Conservation (phyloP, 2,888 invertebrate species). For the Euplagia quadripunctaria region DNA sequence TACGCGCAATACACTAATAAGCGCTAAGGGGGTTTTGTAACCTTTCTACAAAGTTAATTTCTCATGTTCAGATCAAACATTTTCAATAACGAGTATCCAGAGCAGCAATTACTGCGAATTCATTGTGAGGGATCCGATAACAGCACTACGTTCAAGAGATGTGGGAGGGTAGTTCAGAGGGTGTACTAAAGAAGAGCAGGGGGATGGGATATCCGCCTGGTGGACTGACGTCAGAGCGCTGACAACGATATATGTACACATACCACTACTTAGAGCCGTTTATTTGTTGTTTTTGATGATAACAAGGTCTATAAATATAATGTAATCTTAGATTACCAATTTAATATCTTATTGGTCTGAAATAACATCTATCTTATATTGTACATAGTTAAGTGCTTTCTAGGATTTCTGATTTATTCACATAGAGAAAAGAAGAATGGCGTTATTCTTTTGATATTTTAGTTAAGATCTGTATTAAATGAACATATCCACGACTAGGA, state of each 20-base stretch:
- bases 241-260: constrained; percentile 44
- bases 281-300: constrained; percentile 33
- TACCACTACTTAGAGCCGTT: constrained; percentile 40
- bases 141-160: constrained; percentile 50
- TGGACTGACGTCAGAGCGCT: constrained; percentile 61
- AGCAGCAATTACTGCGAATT: constrained; percentile 57
- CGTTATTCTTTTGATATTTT: no score
- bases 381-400: no score
- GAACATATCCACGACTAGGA: no score
- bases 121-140: constrained; percentile 56
- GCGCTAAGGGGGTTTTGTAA: not conserved
- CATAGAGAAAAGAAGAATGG: no score
- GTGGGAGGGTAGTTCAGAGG: constrained; percentile 35
- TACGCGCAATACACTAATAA: not conserved
- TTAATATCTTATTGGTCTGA: not conserved
- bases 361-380: not conserved
- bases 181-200: constrained; percentile 28
- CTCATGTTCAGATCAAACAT: constrained; percentile 8
- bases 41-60: not conserved
- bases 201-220: constrained; percentile 40
- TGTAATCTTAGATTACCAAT: constrained; percentile 8
- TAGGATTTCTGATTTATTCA: no score
- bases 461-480: no score
- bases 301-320: constrained; percentile 30
- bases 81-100: constrained; percentile 45